Evolutionary conservation across 2,797 vertebrate genomes (phyloP), one percentile per base, ranked within the genome.

Genomic region (Meda fulgida): DNA sequence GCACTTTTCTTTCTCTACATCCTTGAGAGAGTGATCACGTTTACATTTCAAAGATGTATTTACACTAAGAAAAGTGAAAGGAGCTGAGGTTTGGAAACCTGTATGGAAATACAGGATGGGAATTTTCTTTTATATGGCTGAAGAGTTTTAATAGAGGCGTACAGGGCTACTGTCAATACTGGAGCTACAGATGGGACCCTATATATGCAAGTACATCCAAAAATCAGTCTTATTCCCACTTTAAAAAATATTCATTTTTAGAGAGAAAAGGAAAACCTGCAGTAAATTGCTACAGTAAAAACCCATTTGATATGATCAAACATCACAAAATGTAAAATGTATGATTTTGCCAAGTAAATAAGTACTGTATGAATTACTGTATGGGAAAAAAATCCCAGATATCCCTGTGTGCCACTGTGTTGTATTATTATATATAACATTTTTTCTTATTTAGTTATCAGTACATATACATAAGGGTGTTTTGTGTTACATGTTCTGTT

Each of bases 81-180:
- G 51, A 43, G 26, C 21, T 40, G 76, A 48, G 51, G 53, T 58
- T 60, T 66, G 66, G 26, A 70, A 78, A 65, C 11, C 46, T 40
- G 11, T 55, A 67, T 84, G 63, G 82, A 84, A 67, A 70, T 77
- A 60, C n/a, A 60, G 19, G 51, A 70, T 51, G 5, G n/a, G 46
- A 18, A 18, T 21, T 21, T 31, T 46, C 3, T 71, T 53, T 36
- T 80, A 72, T 60, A 63, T 65, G 16, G 29, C 21, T 36, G 13
- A 63, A 5, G 40, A 29, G 21, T 55, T 75, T 82, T 73, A 51
- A 83, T 7, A 23, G 34, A 34, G 53, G 48, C 16, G 48, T 26
- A 38, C 36, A 40, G 4, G n/a, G 1, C 66, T 81, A 70, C 65
- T 51, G 21, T 67, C 69, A 53, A 63, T 16, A 3, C 26, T 63